These are phyloP conservation scores for Limnephilus rhombicus DNA, from an alignment of 2,888 invertebrate species.

Conservation along the genomic window DNA sequence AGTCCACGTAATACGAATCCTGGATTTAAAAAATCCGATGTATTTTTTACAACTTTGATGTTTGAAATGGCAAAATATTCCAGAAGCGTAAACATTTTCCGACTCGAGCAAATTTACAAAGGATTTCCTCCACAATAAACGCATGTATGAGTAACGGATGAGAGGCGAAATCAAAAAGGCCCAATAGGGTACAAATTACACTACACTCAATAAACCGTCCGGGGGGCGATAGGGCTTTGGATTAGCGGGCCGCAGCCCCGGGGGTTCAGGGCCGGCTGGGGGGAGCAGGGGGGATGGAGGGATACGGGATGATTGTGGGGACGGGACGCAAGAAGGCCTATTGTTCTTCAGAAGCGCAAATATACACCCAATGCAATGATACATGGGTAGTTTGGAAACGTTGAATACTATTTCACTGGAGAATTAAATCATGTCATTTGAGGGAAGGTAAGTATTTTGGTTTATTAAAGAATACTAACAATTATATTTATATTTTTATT, in stretches of 20 bases:
- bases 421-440: no score
- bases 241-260: conserved; percentile 60
- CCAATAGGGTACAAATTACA: conserved; percentile 62
- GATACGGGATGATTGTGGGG: neutral
- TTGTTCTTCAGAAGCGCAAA: conserved; percentile 54
- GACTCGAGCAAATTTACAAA: neutral
- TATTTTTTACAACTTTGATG: neutral
- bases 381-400: conserved; percentile 6
- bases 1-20: neutral
- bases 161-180: conserved; percentile 50
- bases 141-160: conserved; percentile 44
- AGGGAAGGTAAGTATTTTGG: no score
- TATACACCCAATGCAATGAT: conserved; percentile 18
- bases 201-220: conserved; percentile 62
- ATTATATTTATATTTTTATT: no score
- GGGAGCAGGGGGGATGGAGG: conserved; percentile 9
- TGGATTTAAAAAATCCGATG: neutral
- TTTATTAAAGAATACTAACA: no score
- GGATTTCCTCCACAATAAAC: conserved; percentile 41
- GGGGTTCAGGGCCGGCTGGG: neutral
- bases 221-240: conserved; percentile 56
- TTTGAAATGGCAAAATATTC: conserved; percentile 11
- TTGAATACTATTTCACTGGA: neutral
- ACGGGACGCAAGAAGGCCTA: conserved; percentile 12
- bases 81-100: conserved; percentile 38